Percentiles rank a stretch among this genome's conserved stretches.
Conservation (phyloP, 2,797 vertebrate species). For the Cossypha polioptera region DNA sequence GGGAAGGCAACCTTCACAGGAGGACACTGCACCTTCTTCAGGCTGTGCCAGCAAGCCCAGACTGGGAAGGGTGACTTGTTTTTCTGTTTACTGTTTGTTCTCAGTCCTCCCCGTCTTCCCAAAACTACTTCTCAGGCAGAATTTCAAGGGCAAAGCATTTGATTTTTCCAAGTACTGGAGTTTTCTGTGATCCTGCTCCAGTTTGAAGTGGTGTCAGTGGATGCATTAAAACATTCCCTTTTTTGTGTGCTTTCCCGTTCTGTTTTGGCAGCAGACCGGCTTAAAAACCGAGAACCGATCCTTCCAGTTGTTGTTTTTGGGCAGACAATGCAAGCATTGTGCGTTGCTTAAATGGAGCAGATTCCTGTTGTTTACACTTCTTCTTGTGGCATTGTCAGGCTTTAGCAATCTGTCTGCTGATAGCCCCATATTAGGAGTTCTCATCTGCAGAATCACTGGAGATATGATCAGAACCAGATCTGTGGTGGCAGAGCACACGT, state of each 20-base stretch:
- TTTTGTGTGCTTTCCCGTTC: constrained; percentile 46
- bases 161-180: constrained; percentile 19
- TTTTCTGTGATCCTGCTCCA: constrained; percentile 47
- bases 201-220: constrained; percentile 32
- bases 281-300: constrained; percentile 28
- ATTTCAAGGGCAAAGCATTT: constrained; percentile 14
- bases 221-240: constrained; percentile 51
- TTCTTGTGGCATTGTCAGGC: constrained; percentile 44
- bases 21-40: neutral
- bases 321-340: constrained; percentile 57
- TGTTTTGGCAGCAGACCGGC: constrained; percentile 11
- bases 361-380: constrained; percentile 61
- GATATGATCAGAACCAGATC: constrained; percentile 61
- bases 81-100: neutral
- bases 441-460: constrained; percentile 19
- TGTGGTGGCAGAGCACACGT: constrained; percentile 1
- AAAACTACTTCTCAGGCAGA: neutral
- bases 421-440: constrained; percentile 67
- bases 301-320: constrained; percentile 57
- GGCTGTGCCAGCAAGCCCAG: neutral
- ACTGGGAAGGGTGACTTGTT: neutral
- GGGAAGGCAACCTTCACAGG: neutral
- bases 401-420: constrained; percentile 50
- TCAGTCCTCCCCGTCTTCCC: neutral
- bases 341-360: constrained; percentile 11